These are phyloP conservation scores for Otus scops DNA, from an alignment of 2,797 vertebrate species.

Conservation along the genomic window DNA sequence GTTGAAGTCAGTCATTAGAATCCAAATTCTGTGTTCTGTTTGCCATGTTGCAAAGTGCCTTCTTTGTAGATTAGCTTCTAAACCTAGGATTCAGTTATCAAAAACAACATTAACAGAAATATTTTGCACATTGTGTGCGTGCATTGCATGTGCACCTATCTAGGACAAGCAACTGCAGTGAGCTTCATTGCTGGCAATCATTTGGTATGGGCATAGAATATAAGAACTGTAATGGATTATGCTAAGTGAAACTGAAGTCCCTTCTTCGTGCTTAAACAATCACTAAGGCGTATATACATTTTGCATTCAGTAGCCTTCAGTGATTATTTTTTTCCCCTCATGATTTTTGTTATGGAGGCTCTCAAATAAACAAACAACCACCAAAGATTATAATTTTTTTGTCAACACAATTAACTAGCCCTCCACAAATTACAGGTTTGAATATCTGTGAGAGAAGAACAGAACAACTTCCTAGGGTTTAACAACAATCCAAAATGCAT, in stretches of 20 bases:
- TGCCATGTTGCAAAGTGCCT: not conserved
- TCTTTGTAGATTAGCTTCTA: not conserved
- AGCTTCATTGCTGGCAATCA: not conserved
- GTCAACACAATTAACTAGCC: too few species aligned
- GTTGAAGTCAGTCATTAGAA: not conserved
- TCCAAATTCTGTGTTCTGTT: not conserved
- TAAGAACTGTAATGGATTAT: not conserved
- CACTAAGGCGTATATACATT: not conserved
- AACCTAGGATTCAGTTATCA: not conserved
- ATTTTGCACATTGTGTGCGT: not conserved
- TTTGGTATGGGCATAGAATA: not conserved
- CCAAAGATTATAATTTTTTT: too few species aligned
- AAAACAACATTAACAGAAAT: not conserved
- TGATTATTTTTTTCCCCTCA: not conserved
- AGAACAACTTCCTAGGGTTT: too few species aligned
- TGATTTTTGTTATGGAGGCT: not conserved
- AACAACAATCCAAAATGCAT: too few species aligned
- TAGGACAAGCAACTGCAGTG: not conserved
- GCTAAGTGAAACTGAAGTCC: not conserved
- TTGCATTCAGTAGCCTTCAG: not conserved
- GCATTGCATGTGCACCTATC: not conserved
- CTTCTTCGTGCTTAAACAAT: not conserved
- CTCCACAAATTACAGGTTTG: too few species aligned
- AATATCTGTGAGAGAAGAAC: too few species aligned
- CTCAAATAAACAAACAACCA: too few species aligned